Evolutionary conservation across 2,797 vertebrate species (phyloP), one percentile per base, ranked within the genome.

Genomic region (Scomberomorus guttatus): DNA sequence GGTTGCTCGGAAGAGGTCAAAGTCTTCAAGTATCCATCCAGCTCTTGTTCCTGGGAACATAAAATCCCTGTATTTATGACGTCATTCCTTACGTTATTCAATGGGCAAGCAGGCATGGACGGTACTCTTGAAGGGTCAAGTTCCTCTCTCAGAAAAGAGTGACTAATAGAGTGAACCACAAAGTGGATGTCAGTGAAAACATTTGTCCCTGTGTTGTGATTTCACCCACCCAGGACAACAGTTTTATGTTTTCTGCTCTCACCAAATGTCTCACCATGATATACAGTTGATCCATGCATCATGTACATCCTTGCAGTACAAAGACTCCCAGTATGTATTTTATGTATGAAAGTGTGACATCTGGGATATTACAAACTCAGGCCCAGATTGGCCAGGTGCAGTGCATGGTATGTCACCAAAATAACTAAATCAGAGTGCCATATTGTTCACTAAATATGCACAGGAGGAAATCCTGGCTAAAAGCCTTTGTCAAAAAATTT

Each of bases 71-170:
- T 58, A 57, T 87, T 82, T 66, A 67, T 81, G 74, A 81, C 65
- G 81, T 83, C 83, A 77, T 37, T 72, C 15, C 70, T 62, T 55
- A n/a, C 11, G 25, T 75, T 72, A 32, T 25, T 81, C 62, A 86
- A 59, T 1, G 64, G 71, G 27, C 66, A 51, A 34, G 68, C 6
- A 34, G 39, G 57, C 74, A 71, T 62, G 61, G 75, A 68, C 1
- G 7, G 10, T 58, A 71, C 80, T 82, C 90, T 89, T 78, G 17
- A 82, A 62, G 71, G 80, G 63, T 92, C 86, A 88, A 84, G 85
- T 59, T 76, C 48, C 77, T 75, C 55, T 55, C 52, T 57, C 24
- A 22, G 54, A 88, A 70, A 84, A 66, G 42, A 88, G 58, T 50
- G 72, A 68, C 51, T 59, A 76, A 69, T 62, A 9, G 82, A 77